Conservation (phyloP, 1,140 invertebrate species). For the Oryzaephilus surinamensis region DNA sequence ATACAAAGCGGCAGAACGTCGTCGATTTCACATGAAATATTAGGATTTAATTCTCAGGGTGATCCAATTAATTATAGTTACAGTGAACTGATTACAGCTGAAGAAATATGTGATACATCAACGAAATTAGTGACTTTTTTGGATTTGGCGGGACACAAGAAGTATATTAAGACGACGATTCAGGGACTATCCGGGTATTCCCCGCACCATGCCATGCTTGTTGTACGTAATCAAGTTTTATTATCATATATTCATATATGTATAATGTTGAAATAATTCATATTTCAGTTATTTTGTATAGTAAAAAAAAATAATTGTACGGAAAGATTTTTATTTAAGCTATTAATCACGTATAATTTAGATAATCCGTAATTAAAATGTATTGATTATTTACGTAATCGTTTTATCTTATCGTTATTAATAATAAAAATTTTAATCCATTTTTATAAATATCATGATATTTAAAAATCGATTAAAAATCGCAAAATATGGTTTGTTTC, state of each 20-base stretch:
- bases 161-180: conserved; percentile 92
- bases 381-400: too few species aligned
- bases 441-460: too few species aligned
- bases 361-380: too few species aligned
- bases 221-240: conserved; percentile 44
- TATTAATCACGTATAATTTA: too few species aligned
- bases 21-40: conserved; percentile 91
- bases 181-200: conserved; percentile 89
- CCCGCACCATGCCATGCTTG: conserved; percentile 90
- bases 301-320: too few species aligned
- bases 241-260: too few species aligned
- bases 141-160: conserved; percentile 92
- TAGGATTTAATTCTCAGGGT: conserved; percentile 80
- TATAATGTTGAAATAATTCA: too few species aligned
- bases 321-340: too few species aligned
- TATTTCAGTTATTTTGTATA: too few species aligned
- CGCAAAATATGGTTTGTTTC: conserved; percentile 10
- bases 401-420: too few species aligned
- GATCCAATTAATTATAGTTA: conserved; percentile 75
- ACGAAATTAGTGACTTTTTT: conserved; percentile 90
- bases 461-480: conserved; percentile 4
- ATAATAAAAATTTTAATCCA: too few species aligned
- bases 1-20: conserved; percentile 92
- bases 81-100: conserved; percentile 79
- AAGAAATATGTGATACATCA: conserved; percentile 86